A percentile compares a stretch with the other conserved stretches of the same genome.
Conservation (phyloP, 2,797 vertebrate genomes). For the Rhodeus uyekii region DNA sequence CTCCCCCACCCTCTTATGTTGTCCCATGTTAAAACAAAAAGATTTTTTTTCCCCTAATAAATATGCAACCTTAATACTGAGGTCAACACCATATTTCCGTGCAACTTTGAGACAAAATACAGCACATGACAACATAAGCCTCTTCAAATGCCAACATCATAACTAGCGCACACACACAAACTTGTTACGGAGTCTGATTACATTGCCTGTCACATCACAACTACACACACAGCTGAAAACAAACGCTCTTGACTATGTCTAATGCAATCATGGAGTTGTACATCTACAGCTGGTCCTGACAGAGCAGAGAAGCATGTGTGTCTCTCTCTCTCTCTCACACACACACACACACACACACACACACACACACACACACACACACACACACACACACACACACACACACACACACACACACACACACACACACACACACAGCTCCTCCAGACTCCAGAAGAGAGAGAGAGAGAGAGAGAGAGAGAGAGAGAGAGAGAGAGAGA, state of each 20-base stretch:
- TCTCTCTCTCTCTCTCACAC: background rate
- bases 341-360: background rate
- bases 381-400: background rate
- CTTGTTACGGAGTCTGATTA: background rate
- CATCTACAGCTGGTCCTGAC: slow-evolving; percentile 32
- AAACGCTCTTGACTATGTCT: slow-evolving; percentile 29
- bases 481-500: slow-evolving; percentile 18
- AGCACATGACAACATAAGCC: slow-evolving; percentile 3
- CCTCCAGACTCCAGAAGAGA: background rate
- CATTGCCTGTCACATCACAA: background rate
- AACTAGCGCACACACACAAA: background rate
- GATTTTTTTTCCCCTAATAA: background rate
- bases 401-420: background rate
- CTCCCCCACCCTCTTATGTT: background rate
- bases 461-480: background rate
- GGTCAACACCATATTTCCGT: slow-evolving; percentile 24
- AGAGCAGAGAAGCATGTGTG: slow-evolving; percentile 1
- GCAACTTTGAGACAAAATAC: background rate
- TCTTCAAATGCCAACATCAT: slow-evolving; percentile 5
- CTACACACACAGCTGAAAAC: slow-evolving; percentile 28
- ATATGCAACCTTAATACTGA: slow-evolving; percentile 26
- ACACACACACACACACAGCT: slow-evolving; percentile 27
- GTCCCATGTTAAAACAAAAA: background rate
- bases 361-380: slow-evolving; percentile 44
- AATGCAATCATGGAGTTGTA: slow-evolving; percentile 27